A percentile compares a stretch with the other conserved stretches of the same genome.
These are phyloP conservation scores for Drosophila meridionalis DNA, from an alignment of 2,888 invertebrate genomes.

Conservation along the genomic window DNA sequence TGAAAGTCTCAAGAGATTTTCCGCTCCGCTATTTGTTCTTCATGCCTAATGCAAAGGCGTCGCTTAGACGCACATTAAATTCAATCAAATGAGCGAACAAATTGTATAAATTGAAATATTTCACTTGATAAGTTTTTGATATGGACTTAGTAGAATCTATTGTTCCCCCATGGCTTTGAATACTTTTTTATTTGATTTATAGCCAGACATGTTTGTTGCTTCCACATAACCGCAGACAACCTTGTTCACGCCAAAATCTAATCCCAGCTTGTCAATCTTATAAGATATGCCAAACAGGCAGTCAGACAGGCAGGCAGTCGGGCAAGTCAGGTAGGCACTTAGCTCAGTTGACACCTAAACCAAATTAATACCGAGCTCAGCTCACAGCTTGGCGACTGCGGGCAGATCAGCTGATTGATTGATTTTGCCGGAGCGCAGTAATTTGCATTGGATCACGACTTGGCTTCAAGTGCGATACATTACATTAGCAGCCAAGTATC, in stretches of 20 bases:
- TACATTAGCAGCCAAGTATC: constrained; percentile 52
- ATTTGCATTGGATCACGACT: constrained; percentile 76
- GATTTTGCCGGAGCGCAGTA: constrained; percentile 43
- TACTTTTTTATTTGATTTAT: constrained; percentile 24
- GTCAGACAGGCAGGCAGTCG: constrained; percentile 5
- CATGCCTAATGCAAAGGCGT: constrained; percentile 10
- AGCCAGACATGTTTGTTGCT: constrained; percentile 25
- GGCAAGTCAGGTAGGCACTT: constrained; percentile 35
- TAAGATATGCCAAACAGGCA: constrained; percentile 57
- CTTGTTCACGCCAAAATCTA: constrained; percentile 57
- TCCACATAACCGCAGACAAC: constrained; percentile 48
- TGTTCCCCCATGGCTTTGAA: not conserved
- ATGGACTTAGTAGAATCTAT: not conserved
- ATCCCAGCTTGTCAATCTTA: constrained; percentile 68
- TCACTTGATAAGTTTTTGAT: not conserved
- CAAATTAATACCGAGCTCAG: constrained; percentile 56
- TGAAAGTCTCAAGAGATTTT: constrained; percentile 19
- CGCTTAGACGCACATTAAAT: constrained; percentile 31
- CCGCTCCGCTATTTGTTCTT: constrained; percentile 20
- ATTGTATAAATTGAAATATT: constrained; percentile 1
- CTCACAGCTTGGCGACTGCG: constrained; percentile 21
- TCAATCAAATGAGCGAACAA: constrained; percentile 25
- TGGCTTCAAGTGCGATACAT: constrained; percentile 54
- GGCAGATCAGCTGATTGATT: constrained; percentile 63
- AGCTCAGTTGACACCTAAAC: constrained; percentile 59